Percentiles rank a stretch among this genome's conserved stretches.
Evolutionary conservation across 2,113 vertebrate species (phyloP).

Genomic region (Piaya cayana): DNA sequence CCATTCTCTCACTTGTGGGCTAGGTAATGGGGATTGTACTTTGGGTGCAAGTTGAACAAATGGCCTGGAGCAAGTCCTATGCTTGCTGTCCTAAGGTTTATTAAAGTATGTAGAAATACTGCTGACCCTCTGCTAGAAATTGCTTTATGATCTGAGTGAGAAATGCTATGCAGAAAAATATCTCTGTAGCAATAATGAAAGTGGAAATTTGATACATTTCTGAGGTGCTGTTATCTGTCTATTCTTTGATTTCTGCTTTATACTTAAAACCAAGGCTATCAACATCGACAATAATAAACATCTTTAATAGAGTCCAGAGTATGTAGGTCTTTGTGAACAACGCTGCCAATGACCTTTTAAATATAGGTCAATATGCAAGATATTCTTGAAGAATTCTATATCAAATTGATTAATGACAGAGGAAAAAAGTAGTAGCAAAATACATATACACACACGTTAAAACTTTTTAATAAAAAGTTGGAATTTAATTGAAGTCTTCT

Average conservation of each 20-base stretch:
- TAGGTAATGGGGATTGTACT: background rate
- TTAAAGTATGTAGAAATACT: no score
- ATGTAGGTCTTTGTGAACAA: background rate
- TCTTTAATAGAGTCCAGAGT: background rate
- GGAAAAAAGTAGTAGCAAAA: background rate
- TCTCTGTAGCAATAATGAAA: background rate
- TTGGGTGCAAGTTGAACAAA: background rate
- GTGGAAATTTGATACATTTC: background rate
- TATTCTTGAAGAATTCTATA: background rate
- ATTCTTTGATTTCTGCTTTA: background rate
- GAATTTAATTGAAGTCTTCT: background rate
- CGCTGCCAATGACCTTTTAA: background rate
- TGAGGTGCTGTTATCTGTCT: background rate
- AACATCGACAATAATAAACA: background rate
- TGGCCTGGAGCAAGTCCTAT: background rate
- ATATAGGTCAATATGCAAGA: background rate
- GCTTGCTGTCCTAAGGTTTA: rapidly evolving
- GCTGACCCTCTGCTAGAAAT: background rate
- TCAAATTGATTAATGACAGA: background rate
- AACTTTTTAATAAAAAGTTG: background rate
- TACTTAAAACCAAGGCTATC: background rate
- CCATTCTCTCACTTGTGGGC: no score
- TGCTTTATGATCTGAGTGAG: background rate
- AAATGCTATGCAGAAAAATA: background rate
- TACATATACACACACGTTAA: background rate